Evolutionary conservation across 2,888 invertebrate species (phyloP).

Genomic region (Hecatera dysodea): DNA sequence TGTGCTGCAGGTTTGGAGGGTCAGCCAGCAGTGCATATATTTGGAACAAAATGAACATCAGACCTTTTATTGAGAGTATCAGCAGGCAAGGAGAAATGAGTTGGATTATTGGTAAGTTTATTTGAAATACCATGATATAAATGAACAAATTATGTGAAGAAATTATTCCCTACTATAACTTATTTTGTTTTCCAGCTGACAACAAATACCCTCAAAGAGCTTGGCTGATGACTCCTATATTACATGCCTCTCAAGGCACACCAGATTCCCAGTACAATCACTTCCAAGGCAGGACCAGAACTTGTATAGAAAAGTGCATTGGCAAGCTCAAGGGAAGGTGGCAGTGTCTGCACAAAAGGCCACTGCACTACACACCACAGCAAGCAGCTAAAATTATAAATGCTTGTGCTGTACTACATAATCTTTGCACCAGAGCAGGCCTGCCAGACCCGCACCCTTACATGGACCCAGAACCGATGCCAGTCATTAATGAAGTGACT

Average conservation of each 20-base stretch:
- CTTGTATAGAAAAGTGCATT: constrained; percentile 77
- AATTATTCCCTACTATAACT: not conserved
- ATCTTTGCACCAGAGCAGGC: constrained; percentile 74
- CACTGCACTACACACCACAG: constrained; percentile 78
- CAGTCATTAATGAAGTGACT: constrained; percentile 71
- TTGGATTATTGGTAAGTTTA: constrained; percentile 75
- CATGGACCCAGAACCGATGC: constrained; percentile 70
- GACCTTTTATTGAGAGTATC: constrained; percentile 73
- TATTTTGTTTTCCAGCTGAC: constrained; percentile 70
- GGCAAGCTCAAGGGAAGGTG: constrained; percentile 78
- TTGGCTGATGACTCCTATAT: constrained; percentile 81
- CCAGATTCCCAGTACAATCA: constrained; percentile 81
- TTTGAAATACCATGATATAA: not conserved
- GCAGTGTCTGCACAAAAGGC: constrained; percentile 77
- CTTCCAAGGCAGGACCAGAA: constrained; percentile 76
- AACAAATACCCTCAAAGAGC: constrained; percentile 78
- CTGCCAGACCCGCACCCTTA: constrained; percentile 73
- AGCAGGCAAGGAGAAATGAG: constrained; percentile 77
- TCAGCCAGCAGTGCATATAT: constrained; percentile 73
- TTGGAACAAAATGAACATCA: constrained; percentile 79
- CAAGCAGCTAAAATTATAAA: constrained; percentile 80
- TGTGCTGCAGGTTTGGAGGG: constrained; percentile 80
- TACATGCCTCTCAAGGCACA: constrained; percentile 76
- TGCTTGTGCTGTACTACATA: constrained; percentile 80
- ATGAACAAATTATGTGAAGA: no score